Base-by-base conservation (phyloP, 2,797 vertebrate species). In the Schizopygopsis malacanthus region DNA sequence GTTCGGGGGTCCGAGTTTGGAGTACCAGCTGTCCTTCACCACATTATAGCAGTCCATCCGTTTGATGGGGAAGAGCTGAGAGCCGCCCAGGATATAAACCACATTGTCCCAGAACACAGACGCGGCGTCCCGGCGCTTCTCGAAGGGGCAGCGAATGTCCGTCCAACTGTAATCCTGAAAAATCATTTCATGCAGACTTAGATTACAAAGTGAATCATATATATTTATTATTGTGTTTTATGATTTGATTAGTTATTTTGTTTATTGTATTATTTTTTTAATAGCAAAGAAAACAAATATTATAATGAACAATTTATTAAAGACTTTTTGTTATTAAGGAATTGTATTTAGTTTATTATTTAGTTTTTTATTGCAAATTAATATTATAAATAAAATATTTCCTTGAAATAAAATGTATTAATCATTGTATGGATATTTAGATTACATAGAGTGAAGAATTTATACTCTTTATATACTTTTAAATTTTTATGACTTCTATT, bases 41-140 rank as follows among this genome's bases (percentile, higher is more conserved):
- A 99, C 98, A 50, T 99, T 99, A 93, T 99, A 99, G 91, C 98
- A 99, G 94, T 99, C 98, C 98, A 99, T 99, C 90, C 97, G 95
- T 90, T 99, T 99, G 92, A 99, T 99, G 76, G 98, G 98, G 90
- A 99, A 99, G 86, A 99, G 97, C 94, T 99, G 98, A 22, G 98
- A 99, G 89, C 98, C 98, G 54, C 98, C 98, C 92, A 99, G 95
- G 94, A 99, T 99, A 94, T 99, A 99, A 78, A 99, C 98, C 86
- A 99, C 98, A 20, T 99, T 99, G 95, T 99, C 98, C 98, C 98
- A 99, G 93, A 99, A 99, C 90, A 99, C 93, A 37, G 96, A 97
- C 3, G 97, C 97, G 87, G 98, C 98, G 61, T 99, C 98, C 81
- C 98, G 96, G n/a, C 98, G 96, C 92, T 99, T 99, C 95, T 99